Conservation (phyloP, 2,113 vertebrate genomes). For the Pardalotus punctatus region DNA sequence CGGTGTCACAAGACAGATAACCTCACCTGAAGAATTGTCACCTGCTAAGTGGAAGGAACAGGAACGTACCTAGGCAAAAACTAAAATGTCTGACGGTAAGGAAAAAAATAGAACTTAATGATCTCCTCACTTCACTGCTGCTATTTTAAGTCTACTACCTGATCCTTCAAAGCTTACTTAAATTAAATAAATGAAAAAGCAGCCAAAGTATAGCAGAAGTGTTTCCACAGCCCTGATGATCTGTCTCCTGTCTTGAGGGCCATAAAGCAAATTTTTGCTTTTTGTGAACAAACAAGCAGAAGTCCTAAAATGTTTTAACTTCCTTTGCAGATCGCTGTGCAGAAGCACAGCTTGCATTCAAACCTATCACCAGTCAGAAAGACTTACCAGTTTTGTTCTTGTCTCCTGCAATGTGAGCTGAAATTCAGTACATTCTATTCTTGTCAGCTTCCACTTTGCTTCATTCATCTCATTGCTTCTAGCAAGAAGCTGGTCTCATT, state of each 20-base stretch:
- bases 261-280: background rate
- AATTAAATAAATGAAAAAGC: background rate
- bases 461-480: background rate
- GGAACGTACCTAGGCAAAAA: background rate
- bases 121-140: background rate
- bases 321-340: background rate
- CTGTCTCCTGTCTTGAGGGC: background rate
- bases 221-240: background rate
- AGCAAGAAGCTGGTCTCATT: background rate
- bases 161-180: background rate
- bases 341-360: background rate
- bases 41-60: background rate
- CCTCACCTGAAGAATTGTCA: background rate
- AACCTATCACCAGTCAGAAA: background rate
- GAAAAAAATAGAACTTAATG: background rate
- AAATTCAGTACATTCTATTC: background rate
- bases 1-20: background rate
- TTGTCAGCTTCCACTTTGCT: background rate
- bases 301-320: background rate
- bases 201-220: background rate
- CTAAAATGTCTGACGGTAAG: background rate
- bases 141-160: background rate
- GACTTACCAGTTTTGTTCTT: background rate
- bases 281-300: background rate
- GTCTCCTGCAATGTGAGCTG: background rate